phyloP scores from a whole-genome alignment of 1,140 invertebrate genomes.

The Drosophila melanica region DNA sequence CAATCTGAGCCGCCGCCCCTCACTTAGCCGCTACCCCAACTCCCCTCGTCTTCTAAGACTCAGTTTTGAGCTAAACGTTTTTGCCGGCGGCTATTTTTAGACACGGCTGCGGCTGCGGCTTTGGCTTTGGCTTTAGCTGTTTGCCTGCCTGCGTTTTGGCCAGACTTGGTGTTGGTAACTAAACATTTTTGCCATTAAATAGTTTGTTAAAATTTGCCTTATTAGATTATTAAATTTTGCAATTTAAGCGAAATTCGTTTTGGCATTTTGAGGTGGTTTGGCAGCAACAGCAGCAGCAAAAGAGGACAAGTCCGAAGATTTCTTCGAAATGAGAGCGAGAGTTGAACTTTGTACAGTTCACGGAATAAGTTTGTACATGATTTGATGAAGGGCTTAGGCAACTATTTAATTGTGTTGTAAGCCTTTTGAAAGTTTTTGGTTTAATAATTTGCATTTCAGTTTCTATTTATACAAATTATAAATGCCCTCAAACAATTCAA shows the following conservation, averaged over 20 bases:
- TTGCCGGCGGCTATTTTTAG: slow-evolving; percentile 63
- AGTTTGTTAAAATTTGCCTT: slow-evolving; percentile 82
- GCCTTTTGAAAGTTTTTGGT: too few species aligned
- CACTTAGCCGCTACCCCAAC: slow-evolving; percentile 3
- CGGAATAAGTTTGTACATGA: slow-evolving; percentile 9
- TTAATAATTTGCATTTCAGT: background rate
- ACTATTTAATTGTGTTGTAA: too few species aligned
- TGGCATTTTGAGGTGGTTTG: slow-evolving; percentile 49
- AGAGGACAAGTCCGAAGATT: slow-evolving; percentile 2
- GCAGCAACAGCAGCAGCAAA: background rate
- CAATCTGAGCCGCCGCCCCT: slow-evolving; percentile 15
- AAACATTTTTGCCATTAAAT: slow-evolving; percentile 74
- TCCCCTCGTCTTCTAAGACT: slow-evolving; percentile 10
- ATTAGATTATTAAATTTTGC: slow-evolving; percentile 82
- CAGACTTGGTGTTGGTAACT: slow-evolving; percentile 25
- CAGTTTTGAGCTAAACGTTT: slow-evolving; percentile 72
- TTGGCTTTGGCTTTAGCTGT: background rate
- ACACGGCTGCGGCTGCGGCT: slow-evolving; percentile 33
- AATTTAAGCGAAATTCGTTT: slow-evolving; percentile 78
- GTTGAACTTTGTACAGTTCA: slow-evolving; percentile 14
- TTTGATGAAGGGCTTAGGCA: background rate
- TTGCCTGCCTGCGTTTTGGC: background rate
- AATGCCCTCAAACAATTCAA: too few species aligned
- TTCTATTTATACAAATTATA: background rate
- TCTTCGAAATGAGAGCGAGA: slow-evolving; percentile 25